Conservation (phyloP, 2,888 invertebrate species). For the Pyrrhosoma nymphula region DNA sequence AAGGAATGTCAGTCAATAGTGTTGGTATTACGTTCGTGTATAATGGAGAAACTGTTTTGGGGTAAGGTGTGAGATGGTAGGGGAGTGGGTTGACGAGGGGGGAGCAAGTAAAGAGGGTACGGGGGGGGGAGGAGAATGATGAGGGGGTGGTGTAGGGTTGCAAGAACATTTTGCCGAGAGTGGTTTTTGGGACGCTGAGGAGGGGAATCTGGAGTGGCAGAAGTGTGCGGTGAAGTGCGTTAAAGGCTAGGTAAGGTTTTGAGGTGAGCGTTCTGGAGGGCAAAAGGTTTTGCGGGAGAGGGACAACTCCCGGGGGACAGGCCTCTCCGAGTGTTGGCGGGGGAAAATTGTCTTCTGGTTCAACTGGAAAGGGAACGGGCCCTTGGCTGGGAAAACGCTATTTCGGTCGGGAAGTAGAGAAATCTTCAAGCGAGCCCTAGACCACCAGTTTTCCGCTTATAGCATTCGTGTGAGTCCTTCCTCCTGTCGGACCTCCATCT, state of each 20-base stretch:
- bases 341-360: background rate
- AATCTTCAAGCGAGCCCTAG: background rate
- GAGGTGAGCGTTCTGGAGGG: constrained; percentile 5
- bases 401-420: background rate
- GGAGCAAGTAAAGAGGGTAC: background rate
- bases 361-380: background rate
- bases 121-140: background rate
- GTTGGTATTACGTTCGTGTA: background rate
- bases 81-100: background rate
- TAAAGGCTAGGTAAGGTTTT: constrained; percentile 16
- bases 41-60: background rate
- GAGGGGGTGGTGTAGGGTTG: background rate
- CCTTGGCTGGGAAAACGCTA: background rate
- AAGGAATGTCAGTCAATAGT: background rate
- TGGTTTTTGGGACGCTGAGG: background rate
- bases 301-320: background rate
- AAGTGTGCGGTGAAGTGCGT: constrained; percentile 32
- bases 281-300: background rate
- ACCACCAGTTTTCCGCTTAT: background rate
- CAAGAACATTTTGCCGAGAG: background rate
- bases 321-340: background rate
- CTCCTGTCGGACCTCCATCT: background rate
- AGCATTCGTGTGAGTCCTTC: background rate
- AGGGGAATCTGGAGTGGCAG: background rate
- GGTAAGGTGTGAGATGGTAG: background rate